Conservation (phyloP, 2,797 vertebrate species). For the Semaprochilodus insignis region DNA sequence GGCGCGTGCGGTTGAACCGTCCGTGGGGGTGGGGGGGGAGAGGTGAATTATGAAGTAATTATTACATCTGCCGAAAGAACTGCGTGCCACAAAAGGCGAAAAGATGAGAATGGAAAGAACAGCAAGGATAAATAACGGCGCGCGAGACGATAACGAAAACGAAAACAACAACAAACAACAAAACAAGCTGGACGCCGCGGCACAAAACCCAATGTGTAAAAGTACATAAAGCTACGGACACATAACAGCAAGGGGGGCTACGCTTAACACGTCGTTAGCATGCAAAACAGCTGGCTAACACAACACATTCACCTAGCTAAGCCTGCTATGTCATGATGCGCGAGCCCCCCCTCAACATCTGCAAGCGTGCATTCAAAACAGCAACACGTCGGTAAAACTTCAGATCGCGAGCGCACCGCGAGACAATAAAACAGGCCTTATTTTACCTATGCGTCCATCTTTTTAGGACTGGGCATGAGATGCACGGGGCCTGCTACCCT, state of each 20-base stretch:
- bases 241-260: slow-evolving; percentile 8
- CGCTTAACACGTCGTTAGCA: slow-evolving; percentile 55
- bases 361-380: slow-evolving; percentile 15
- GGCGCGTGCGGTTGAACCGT: slow-evolving; percentile 36
- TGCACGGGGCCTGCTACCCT: slow-evolving; percentile 82
- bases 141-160: neutral
- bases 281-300: slow-evolving; percentile 65
- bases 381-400: slow-evolving; percentile 26
- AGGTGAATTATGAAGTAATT: slow-evolving; percentile 56
- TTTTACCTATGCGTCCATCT: slow-evolving; percentile 78
- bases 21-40: slow-evolving; percentile 27
- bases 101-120: too few species aligned
- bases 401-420: too few species aligned
- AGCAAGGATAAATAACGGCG: neutral
- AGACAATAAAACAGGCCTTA: slow-evolving; percentile 26
- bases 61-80: slow-evolving; percentile 57
- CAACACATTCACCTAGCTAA: slow-evolving; percentile 22
- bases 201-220: too few species aligned
- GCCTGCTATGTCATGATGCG: slow-evolving; percentile 38
- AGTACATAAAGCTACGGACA: neutral
- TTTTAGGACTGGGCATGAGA: slow-evolving; percentile 69
- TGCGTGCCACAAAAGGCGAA: slow-evolving; percentile 46
- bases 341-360: slow-evolving; percentile 40
- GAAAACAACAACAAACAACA: neutral
- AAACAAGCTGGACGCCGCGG: neutral